phyloP scores from a whole-genome alignment of 2,888 invertebrate genomes.

The Drosophila paracracens region DNA sequence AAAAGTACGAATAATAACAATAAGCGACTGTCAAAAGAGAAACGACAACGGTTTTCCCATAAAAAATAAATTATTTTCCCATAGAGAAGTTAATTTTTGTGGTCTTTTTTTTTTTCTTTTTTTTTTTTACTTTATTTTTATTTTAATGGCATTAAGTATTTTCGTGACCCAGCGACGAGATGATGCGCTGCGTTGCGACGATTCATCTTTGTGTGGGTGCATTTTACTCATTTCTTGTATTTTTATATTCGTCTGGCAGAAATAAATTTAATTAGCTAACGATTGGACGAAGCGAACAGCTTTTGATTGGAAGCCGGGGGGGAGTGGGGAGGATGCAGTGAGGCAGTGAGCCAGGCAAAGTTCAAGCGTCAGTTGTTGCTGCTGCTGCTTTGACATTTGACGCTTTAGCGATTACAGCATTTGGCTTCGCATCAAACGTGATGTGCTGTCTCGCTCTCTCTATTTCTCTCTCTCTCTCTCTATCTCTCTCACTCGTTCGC shows the following conservation, averaged over 20 bases:
- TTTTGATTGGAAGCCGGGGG: background rate
- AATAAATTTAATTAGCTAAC: constrained; percentile 72
- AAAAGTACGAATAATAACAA: constrained; percentile 34
- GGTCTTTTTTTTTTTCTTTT: constrained; percentile 8
- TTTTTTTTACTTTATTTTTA: constrained; percentile 8
- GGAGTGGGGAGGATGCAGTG: background rate
- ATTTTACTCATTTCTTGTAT: constrained; percentile 27
- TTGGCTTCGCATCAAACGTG: constrained; percentile 56
- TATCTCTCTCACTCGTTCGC: background rate
- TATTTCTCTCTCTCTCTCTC: background rate
- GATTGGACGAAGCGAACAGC: constrained; percentile 20
- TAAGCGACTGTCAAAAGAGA: constrained; percentile 51
- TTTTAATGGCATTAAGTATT: constrained; percentile 37
- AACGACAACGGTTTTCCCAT: constrained; percentile 48
- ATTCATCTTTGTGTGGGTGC: constrained; percentile 61
- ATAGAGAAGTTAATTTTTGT: constrained; percentile 47
- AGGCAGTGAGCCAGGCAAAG: constrained; percentile 22
- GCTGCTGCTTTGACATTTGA: constrained; percentile 65
- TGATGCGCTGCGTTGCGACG: constrained; percentile 18
- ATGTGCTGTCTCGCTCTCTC: constrained; percentile 27
- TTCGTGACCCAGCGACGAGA: constrained; percentile 56
- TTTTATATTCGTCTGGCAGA: constrained; percentile 16
- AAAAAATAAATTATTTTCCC: constrained; percentile 63
- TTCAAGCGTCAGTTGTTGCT: constrained; percentile 42
- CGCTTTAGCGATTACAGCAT: constrained; percentile 44